Conservation (phyloP, 2,797 vertebrate genomes). For the Chaenodraco wilsoni region DNA sequence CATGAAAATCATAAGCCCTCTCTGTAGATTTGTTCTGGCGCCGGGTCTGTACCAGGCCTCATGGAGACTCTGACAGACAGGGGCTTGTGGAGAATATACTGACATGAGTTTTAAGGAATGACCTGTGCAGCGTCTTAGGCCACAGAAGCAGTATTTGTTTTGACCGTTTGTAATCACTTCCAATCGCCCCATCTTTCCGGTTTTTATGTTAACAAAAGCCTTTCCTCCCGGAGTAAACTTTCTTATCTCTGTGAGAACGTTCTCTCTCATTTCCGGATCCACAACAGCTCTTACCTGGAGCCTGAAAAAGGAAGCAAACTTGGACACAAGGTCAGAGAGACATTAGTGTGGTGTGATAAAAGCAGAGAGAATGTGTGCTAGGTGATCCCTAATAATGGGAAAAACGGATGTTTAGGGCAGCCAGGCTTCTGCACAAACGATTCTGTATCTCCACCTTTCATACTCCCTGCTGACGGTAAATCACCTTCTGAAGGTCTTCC, state of each 20-base stretch:
- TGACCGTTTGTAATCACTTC: slow-evolving; percentile 3
- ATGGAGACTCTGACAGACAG: neutral
- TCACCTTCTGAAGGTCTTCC: neutral
- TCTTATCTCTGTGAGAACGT: slow-evolving; percentile 61
- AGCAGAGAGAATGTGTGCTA: slow-evolving; percentile 33
- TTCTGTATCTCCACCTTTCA: slow-evolving; percentile 35
- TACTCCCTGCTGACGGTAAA: slow-evolving; percentile 28
- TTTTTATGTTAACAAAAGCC: slow-evolving; percentile 11
- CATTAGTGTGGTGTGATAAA: neutral
- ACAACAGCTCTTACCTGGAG: slow-evolving; percentile 40
- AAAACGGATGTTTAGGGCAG: slow-evolving; percentile 32
- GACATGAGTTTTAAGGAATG: neutral
- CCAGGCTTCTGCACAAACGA: slow-evolving; percentile 37
- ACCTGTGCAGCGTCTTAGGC: neutral
- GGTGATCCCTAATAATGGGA: slow-evolving; percentile 40
- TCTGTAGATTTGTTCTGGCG: no score
- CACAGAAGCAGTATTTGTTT: neutral
- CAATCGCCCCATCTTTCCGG: neutral
- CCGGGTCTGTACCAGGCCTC: no score
- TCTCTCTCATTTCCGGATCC: slow-evolving; percentile 29
- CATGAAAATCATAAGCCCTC: no score
- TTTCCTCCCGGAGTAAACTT: slow-evolving; percentile 17
- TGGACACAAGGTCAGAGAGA: slow-evolving; percentile 45
- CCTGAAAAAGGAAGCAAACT: slow-evolving; percentile 44
- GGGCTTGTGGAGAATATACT: neutral